Base-by-base conservation (phyloP, 2,888 invertebrate genomes). In the Timema podura region DNA sequence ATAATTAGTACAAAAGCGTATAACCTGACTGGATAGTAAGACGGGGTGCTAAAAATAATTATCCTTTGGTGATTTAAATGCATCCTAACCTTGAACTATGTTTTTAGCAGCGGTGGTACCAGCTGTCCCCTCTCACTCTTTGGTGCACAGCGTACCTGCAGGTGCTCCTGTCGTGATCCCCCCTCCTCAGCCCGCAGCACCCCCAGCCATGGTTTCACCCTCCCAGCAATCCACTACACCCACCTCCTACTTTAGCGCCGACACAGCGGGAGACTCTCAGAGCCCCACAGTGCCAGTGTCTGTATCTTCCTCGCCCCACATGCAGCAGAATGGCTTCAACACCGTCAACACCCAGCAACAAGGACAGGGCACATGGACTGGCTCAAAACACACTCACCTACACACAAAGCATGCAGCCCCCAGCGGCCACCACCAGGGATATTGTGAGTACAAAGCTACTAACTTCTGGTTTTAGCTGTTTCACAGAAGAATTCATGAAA, bases 341-440 rank as follows among this genome's bases (percentile, higher is more conserved):
- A 48, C n/a, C 61, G 54, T 44, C 65, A 51, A 15, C 68, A 59
- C 9, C 57, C 71, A 13, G 65, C 68, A 15, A 67, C 71, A n/a
- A 10, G 84, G 86, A 1, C 86, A 85, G 79, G 90, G 89, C 48
- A 91, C 91, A 6, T 95, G 95, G 94, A 92, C 92, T 5, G 94
- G 95, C 30, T 92, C 90, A 75, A 75, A 95, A 92, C 81, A 96
- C 96, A 46, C 86, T 96, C 70, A 94, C 95, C 30, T 96, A 96
- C 81, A 95, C 95, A 65, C 95, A 95, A 82, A 93, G 92, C 73
- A 91, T 92, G 90, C 91, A 90, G 77, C 90, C 91, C 15, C 89
- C 90, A 3, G 89, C 89, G 76, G 84, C 86, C 86, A 89, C 77
- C 85, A 86, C 75, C 82, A 86, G 69, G 84, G 85, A 66, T 90